Conservation (phyloP, 2,888 invertebrate species). For the Yponomeuta malinellus region DNA sequence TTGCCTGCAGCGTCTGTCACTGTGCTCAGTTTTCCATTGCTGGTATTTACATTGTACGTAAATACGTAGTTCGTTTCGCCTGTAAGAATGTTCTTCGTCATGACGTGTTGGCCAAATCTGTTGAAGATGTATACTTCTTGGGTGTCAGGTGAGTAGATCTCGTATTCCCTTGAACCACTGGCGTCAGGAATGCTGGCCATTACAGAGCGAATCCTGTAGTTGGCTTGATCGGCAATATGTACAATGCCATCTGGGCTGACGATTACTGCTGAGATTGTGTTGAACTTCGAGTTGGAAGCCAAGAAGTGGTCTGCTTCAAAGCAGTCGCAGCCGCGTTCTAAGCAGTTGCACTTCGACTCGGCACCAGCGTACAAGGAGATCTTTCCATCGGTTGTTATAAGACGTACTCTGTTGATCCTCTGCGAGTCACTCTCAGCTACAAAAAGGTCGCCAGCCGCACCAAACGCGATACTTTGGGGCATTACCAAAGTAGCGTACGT, state of each 20-base stretch:
- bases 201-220: slow-evolving; percentile 90
- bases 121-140: slow-evolving; percentile 97
- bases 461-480: slow-evolving; percentile 96
- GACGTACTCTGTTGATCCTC: slow-evolving; percentile 91
- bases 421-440: slow-evolving; percentile 98
- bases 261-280: slow-evolving; percentile 93
- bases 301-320: slow-evolving; percentile 94
- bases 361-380: slow-evolving; percentile 96
- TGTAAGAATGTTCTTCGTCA: slow-evolving; percentile 95
- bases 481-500: slow-evolving; percentile 93
- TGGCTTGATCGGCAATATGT: slow-evolving; percentile 96
- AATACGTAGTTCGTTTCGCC: slow-evolving; percentile 95
- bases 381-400: slow-evolving; percentile 95
- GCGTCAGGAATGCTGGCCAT: slow-evolving; percentile 93
- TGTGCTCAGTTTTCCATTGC: slow-evolving; percentile 94
- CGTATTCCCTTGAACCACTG: slow-evolving; percentile 89
- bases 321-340: slow-evolving; percentile 93
- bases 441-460: slow-evolving; percentile 92
- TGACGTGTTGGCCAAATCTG: slow-evolving; percentile 95
- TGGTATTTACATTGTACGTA: slow-evolving; percentile 97
- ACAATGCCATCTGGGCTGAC: slow-evolving; percentile 96
- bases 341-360: slow-evolving; percentile 94
- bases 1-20: slow-evolving; percentile 96
- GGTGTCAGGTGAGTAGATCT: slow-evolving; percentile 95
- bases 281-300: slow-evolving; percentile 95